These are phyloP conservation scores for Spicauda simplicius DNA, from an alignment of 2,888 invertebrate genomes.

Conservation along the genomic window DNA sequence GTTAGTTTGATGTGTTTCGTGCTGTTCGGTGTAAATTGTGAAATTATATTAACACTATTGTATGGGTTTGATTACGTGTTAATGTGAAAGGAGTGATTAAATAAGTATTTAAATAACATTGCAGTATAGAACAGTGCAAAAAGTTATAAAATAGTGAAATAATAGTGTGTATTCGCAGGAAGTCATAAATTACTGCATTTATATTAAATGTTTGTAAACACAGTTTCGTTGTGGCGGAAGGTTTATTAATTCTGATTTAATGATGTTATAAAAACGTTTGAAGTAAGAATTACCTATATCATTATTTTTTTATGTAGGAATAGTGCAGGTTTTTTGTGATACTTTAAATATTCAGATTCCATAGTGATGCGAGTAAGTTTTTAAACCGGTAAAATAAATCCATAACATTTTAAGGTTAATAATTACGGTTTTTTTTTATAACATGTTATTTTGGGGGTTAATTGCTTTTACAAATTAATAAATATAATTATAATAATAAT, in stretches of 20 bases:
- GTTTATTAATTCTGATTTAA: background rate
- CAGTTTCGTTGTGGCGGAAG: background rate
- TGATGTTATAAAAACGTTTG: background rate
- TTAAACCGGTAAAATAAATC: background rate
- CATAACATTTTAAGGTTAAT: background rate
- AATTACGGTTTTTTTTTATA: no score
- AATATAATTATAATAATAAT: no score
- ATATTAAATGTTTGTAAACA: background rate
- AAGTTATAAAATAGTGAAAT: background rate
- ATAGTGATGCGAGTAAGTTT: background rate
- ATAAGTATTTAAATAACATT: background rate
- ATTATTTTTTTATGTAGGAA: background rate
- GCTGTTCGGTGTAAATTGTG: slow-evolving; percentile 1
- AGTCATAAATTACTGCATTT: background rate
- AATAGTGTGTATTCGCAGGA: background rate
- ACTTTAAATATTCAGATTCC: slow-evolving; percentile 5
- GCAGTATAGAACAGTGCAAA: no score
- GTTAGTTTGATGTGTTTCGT: background rate
- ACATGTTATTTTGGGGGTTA: no score
- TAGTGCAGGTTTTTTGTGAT: background rate
- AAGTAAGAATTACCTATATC: background rate
- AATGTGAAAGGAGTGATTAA: background rate
- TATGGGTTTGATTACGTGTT: background rate
- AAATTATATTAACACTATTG: background rate
- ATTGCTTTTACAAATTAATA: no score